Conservation (phyloP, 2,888 invertebrate species). For the Cheilosia impressa region DNA sequence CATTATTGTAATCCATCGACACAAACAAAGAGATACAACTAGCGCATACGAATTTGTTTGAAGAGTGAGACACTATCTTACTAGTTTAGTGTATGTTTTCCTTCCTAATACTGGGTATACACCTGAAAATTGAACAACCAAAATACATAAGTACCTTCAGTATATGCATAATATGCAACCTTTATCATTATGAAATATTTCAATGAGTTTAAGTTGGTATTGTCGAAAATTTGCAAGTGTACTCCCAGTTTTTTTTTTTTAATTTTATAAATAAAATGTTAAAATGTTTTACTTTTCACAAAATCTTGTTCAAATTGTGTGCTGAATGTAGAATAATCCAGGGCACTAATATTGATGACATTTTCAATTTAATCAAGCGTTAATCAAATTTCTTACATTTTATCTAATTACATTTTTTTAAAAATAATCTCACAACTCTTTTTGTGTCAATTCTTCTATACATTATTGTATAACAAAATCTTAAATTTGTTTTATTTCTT, state of each 20-base stretch:
- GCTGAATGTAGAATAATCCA: slow-evolving; percentile 48
- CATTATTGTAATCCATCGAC: slow-evolving; percentile 50
- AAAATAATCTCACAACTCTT: slow-evolving; percentile 51
- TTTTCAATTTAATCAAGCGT: slow-evolving; percentile 18
- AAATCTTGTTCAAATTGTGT: slow-evolving; percentile 42
- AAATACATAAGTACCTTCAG: not conserved
- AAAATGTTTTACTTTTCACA: slow-evolving; percentile 3
- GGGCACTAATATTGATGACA: slow-evolving; percentile 28
- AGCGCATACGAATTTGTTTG: slow-evolving; percentile 38
- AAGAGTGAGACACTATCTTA: slow-evolving; percentile 28
- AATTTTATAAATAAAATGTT: slow-evolving; percentile 1
- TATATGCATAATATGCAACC: too few species aligned
- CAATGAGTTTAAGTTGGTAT: too few species aligned
- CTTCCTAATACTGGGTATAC: slow-evolving; percentile 1
- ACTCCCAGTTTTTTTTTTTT: not conserved
- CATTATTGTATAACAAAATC: slow-evolving; percentile 4
- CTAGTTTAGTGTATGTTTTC: slow-evolving; percentile 32
- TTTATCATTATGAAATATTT: too few species aligned
- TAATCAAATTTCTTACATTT: slow-evolving; percentile 4
- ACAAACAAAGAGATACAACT: slow-evolving; percentile 43
- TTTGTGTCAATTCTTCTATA: slow-evolving; percentile 43
- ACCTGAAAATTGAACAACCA: not conserved
- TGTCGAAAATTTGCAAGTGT: not conserved
- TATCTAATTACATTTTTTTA: slow-evolving; percentile 1
- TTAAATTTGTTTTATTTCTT: slow-evolving; percentile 21